Evolutionary conservation across 2,113 vertebrate species (phyloP).

Genomic region (Pelvicachromis taeniatus): DNA sequence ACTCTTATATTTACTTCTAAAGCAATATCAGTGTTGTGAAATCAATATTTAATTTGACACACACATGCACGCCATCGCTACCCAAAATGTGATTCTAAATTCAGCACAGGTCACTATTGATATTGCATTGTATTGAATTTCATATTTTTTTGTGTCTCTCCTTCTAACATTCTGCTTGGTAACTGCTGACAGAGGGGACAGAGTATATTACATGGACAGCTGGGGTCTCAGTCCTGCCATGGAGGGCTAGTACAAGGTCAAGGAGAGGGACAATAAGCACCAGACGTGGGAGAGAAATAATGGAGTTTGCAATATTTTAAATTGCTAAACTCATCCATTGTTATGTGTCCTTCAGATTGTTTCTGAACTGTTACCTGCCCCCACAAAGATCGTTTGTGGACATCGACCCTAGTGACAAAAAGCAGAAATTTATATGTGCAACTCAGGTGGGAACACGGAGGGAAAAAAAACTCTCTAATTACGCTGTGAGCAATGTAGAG

Average conservation of each 20-base stretch:
- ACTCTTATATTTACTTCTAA: not conserved
- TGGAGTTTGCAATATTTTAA: not conserved
- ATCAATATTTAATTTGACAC: not conserved
- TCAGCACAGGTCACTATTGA: not conserved
- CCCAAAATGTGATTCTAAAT: not conserved
- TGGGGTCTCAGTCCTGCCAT: not conserved
- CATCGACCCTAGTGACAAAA: not conserved
- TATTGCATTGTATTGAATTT: not conserved
- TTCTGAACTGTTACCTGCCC: not conserved
- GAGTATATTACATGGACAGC: slow-evolving; percentile 4
- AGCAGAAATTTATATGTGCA: not conserved
- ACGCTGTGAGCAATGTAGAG: not conserved
- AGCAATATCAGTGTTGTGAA: not conserved
- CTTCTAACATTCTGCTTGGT: not conserved
- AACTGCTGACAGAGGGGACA: not conserved
- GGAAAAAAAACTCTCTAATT: not conserved
- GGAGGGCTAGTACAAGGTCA: not conserved
- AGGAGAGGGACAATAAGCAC: not conserved
- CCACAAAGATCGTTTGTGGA: not conserved
- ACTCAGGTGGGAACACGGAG: accelerated
- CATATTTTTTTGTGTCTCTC: not conserved
- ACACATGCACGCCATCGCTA: not conserved
- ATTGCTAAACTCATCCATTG: not conserved
- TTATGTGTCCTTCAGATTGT: slow-evolving; percentile 4
- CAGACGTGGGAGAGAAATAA: not conserved